phyloP scores from a whole-genome alignment of 2,113 vertebrate genomes.

The Canis aureus region DNA sequence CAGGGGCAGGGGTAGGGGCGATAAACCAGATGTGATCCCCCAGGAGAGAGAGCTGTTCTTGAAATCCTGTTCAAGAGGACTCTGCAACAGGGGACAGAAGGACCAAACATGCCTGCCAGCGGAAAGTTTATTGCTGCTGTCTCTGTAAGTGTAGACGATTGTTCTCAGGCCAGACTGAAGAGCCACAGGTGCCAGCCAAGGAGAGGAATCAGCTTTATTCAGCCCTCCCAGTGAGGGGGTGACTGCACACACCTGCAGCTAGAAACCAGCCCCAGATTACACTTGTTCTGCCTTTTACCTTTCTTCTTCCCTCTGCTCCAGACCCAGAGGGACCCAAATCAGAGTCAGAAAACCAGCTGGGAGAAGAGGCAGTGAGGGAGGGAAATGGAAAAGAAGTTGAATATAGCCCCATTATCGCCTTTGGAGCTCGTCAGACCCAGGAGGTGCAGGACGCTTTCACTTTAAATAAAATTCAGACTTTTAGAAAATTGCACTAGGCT shows the following conservation, averaged over 20 bases:
- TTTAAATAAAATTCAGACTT: slow-evolving; percentile 41
- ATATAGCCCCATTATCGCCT: background rate
- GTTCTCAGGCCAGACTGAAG: background rate
- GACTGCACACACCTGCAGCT: background rate
- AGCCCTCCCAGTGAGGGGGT: too few species aligned
- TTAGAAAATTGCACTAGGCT: background rate
- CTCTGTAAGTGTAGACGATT: background rate
- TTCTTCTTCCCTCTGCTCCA: background rate
- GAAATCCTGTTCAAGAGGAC: background rate
- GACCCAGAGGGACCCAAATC: background rate
- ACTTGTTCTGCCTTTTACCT: background rate
- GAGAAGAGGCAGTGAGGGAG: background rate
- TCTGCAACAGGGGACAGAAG: background rate
- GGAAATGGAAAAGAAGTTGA: background rate
- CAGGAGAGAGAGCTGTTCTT: background rate
- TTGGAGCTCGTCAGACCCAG: background rate
- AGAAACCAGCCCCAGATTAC: background rate
- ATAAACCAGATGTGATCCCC: background rate
- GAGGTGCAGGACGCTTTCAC: background rate
- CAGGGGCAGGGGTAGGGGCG: background rate
- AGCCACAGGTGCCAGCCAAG: accelerated
- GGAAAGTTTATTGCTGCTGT: background rate
- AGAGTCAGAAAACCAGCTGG: background rate
- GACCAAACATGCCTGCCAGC: accelerated
- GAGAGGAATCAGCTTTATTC: background rate